Base-by-base conservation (phyloP, 2,888 invertebrate species). In the Luperina testacea region DNA sequence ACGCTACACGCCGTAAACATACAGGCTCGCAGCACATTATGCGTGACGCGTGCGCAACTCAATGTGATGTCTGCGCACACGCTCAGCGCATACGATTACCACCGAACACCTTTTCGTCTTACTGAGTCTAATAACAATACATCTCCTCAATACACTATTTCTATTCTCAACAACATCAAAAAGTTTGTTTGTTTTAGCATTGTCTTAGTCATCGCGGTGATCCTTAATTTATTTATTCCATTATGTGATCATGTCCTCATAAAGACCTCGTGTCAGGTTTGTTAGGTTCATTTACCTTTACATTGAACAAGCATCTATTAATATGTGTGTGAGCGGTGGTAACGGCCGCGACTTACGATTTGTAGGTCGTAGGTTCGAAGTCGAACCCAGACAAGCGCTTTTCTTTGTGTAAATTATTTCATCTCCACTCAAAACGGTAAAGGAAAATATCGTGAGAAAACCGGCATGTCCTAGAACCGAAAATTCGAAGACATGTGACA, bases 21-120 rank as follows among this genome's bases (percentile, higher is more conserved):
- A 70, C 78, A 75, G 84, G 81, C 87, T 83, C 88, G 86, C 88
- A 85, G 91, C 90, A 93, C 88, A 79, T 92, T 94, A 96, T 96
- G 92, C 96, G 92, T 86, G 84, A 92, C 95, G 96, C 96, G 96
- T 95, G 94, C 95, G 93, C 94, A 87, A 85, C 93, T 94, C 94
- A 93, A 95, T 92, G 92, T 82, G 89, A 94, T 93, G 94, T 87
- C 89, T 81, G 84, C 87, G 91, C 88, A 90, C 83, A 82, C 90
- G 90, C 91, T 92, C 90, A 91, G 90, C 91, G 96, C 94, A 96
- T 95, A 93, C 86, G 86, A 94, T 95, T 94, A 94, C 38, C 32
- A 84, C 77, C 67, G 48, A 72, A 81, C 77, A 80, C 78, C 53
- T 76, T 78, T 85, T 87, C 86, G 80, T 77, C 87, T 80, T 86